Evolutionary conservation across 30 jellyfish, hydroid and myxozoan genomes (phyloP).

Genomic region (Hydractinia echinata): DNA sequence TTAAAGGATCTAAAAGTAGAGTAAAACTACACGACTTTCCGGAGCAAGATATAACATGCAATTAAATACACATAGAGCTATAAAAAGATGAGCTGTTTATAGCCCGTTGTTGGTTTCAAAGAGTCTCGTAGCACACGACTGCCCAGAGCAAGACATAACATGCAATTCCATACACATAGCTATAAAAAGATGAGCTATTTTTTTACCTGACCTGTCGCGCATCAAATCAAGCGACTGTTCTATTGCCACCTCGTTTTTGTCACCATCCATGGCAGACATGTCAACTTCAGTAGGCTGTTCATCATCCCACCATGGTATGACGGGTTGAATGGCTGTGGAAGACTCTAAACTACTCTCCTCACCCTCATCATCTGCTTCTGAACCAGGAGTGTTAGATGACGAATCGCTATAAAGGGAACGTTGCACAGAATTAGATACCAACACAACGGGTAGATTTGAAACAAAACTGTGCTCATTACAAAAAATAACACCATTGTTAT

Average conservation of each 20-base stretch:
- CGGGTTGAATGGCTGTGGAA: constrained; percentile 29
- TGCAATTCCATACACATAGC: too few species aligned
- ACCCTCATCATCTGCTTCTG: constrained; percentile 97
- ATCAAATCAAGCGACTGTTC: constrained; percentile 11
- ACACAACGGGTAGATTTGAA: background rate
- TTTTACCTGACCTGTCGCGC: background rate
- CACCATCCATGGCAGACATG: background rate
- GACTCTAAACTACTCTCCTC: constrained; percentile 86
- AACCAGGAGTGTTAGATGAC: constrained; percentile 53
- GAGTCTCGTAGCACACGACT: too few species aligned
- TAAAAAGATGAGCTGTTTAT: too few species aligned
- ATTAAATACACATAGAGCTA: too few species aligned
- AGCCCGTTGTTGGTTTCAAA: too few species aligned
- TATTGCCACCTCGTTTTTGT: background rate
- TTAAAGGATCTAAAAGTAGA: too few species aligned
- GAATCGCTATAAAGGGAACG: constrained; percentile 29
- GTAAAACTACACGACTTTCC: too few species aligned
- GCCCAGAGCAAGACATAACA: too few species aligned
- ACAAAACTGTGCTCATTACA: background rate
- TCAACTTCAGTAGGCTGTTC: background rate
- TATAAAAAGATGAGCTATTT: background rate
- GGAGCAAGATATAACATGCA: too few species aligned
- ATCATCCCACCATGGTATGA: constrained; percentile 89
- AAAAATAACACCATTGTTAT: background rate
- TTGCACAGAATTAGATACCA: background rate